Evolutionary conservation across 2,113 vertebrate species (phyloP), one percentile per base, ranked within the genome.

Genomic region (Stegostoma tigrinum): DNA sequence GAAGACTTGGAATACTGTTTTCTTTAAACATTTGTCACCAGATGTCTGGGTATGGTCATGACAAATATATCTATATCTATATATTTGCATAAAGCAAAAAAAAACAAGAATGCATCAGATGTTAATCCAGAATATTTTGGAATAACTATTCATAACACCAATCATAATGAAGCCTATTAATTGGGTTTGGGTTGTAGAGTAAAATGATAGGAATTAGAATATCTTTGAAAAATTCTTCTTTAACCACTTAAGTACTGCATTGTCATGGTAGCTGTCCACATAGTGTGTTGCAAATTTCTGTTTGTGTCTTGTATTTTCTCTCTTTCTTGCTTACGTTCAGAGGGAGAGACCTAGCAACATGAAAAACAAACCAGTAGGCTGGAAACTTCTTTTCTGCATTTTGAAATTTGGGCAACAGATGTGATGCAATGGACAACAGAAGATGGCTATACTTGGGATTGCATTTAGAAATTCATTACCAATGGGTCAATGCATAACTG

Each of bases 121-220:
- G 42, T 95, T 23, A 72, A 95, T 95, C 94, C 94, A 70, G 68
- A 21, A 34, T 95, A 52, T 52, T 95, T 48, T 95, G 75, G 67
- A 30, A 27, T 27, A 70, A 27, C 67, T 30, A 70, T 95, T 34
- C 27, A 95, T 52, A 95, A 70, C 72, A 24, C 15, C 45, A 72
- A 72, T 95, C 23, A 95, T 72, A 72, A 75, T 52, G 68, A 95
- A 75, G 27, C 45, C 5, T 15, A 34, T 52, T 90, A 48, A 95
- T 27, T 52, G 45, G 42, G 67, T 95, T 48, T 72, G 68, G 42
- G 52, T 68, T 45, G 64, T 24, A 70, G 0, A 70, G 4, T 95
- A 72, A 70, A n/a, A 38, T 67, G 10, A 94, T 68, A 67, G 48
- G 55, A 38, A 24, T 48, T 72, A 48, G 67, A 93, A 38, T n/a